Conservation (phyloP, 2,113 vertebrate species). For the Malurus cyaneus region DNA sequence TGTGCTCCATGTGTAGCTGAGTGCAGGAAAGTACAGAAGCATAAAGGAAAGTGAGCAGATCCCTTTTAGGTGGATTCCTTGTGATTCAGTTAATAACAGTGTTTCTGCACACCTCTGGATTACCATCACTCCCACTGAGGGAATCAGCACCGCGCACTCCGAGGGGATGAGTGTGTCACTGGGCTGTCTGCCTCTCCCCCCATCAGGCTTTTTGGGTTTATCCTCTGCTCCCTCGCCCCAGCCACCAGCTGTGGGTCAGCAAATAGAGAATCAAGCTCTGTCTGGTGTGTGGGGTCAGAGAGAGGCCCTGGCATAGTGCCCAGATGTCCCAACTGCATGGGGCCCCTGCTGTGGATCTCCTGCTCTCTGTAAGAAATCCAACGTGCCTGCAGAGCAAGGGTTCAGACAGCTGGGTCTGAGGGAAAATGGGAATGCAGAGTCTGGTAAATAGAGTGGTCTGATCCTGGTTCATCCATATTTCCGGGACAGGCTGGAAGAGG, state of each 20-base stretch:
- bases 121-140: not conserved
- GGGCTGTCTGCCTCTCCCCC: not conserved
- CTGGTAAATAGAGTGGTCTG: not conserved
- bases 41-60: not conserved
- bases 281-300: not conserved
- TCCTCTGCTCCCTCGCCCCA: not conserved
- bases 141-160: not conserved
- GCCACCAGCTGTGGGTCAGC: not conserved
- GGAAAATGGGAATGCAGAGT: not conserved
- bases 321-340: not conserved
- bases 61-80: not conserved
- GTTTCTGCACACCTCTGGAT: not conserved
- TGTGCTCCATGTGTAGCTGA: not conserved
- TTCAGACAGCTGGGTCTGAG: not conserved
- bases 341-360: not conserved
- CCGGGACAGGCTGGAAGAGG: not conserved
- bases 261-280: not conserved
- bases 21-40: not conserved
- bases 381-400: not conserved
- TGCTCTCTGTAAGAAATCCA: not conserved
- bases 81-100: not conserved
- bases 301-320: not conserved
- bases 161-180: not conserved
- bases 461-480: not conserved
- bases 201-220: not conserved